A percentile compares a stretch with the other conserved stretches of the same genome.
phyloP scores from a whole-genome alignment of 2,797 vertebrate genomes.

The Molossus molossus region DNA sequence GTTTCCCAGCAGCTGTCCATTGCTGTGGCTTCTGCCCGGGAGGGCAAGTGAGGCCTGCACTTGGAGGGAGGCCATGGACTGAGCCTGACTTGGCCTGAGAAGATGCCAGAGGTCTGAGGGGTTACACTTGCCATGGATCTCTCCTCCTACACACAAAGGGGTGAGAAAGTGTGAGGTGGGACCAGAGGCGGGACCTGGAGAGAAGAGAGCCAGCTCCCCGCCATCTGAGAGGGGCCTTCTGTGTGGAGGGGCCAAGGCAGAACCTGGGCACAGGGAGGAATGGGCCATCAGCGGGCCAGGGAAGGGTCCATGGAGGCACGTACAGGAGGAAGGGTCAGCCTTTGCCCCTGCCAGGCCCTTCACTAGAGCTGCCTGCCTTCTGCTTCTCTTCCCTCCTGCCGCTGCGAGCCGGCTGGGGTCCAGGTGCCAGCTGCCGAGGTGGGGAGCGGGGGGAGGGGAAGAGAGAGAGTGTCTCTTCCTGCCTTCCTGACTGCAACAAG shows the following conservation, averaged over 20 bases:
- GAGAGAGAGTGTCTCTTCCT: not conserved
- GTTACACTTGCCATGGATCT: not conserved
- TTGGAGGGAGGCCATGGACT: not conserved
- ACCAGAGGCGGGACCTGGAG: not conserved
- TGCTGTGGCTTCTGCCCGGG: not conserved
- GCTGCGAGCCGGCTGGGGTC: not conserved
- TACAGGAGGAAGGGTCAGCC: not conserved
- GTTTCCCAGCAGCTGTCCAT: not conserved
- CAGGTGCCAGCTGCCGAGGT: not conserved
- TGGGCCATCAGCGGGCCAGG: not conserved
- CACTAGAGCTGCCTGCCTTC: not conserved
- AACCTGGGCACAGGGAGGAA: not conserved
- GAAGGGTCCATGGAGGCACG: not conserved
- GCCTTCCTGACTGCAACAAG: not conserved
- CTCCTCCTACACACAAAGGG: not conserved
- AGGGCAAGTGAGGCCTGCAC: rapidly evolving
- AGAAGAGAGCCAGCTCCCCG: not conserved
- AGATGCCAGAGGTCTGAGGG: not conserved
- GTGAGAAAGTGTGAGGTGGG: not conserved
- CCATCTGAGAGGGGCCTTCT: not conserved
- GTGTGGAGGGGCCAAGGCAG: not conserved
- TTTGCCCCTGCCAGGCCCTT: not conserved
- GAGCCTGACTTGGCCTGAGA: not conserved
- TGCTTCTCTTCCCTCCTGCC: not conserved
- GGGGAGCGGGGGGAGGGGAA: too few relatives aligned